Base-by-base conservation (phyloP, 1,140 invertebrate genomes). In the Aphelinus atriplicis region DNA sequence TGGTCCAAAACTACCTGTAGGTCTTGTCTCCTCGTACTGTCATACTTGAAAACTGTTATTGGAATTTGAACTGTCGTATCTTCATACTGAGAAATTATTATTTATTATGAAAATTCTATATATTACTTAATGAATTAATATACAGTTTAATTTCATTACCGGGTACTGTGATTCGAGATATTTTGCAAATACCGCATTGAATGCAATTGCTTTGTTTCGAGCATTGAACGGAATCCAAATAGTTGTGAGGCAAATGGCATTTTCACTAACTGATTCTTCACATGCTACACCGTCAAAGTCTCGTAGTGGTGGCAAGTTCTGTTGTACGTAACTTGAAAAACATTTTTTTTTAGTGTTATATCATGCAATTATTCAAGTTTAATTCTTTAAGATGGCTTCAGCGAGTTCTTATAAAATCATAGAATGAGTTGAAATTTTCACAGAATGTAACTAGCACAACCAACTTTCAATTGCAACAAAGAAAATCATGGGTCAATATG, bases 31-130 rank as follows among this genome's bases (percentile, higher is more conserved):
- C 80, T 82, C 0, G 84, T 86, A 63, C 81, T 84, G 66, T 87
- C 86, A 47, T 85, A 88, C 80, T 88, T 88, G 58, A 88, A 88
- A n/a, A 88, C 69, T 7, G 84, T 84, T 74, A 85, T 82, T 9
- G 87, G 85, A 3, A 81, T 78, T 62, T 82, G 82, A 3, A 71
- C 70, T 6, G 79, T 81, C 65, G 84, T 84, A 77, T 87, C 85
- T 80, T 87, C 85, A 7, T 86, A 87, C 86, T 88, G 42, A 56
- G 82, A 80, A 72, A 67, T 26, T 26, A 73, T 71, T 62, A 67
- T 73, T 53, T 26, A 57, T 42, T 7, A 71, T 77, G 42, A 65
- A 3, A 56, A 46, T 45, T 26, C 26, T 26, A 26, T 26, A 26
- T 26, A 26, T 26, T 26, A 26, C 26, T 26, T 0, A 0, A 0